Base-by-base conservation (phyloP, 2,797 vertebrate genomes). In the Harpagifer antarcticus region DNA sequence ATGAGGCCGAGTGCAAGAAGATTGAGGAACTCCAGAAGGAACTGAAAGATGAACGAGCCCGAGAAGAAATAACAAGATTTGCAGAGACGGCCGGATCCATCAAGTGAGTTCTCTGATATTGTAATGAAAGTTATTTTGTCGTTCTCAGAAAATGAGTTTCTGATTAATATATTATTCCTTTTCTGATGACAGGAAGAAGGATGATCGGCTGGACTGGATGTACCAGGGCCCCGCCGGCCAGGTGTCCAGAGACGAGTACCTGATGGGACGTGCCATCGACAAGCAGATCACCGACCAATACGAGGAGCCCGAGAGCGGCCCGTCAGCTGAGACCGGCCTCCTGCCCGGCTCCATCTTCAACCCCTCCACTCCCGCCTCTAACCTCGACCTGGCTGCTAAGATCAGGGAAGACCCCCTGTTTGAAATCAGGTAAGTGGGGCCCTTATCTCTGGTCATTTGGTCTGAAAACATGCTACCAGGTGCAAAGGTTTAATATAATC, bases 151-250 rank as follows among this genome's bases (percentile, higher is more conserved):
- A 44, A 5, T 0, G 3, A 12, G 7, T 23, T 1, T 48, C 12
- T 61, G 9, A 55, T 1, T 37, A 2, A 17, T 44, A 9, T 37
- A 19, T 0, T 48, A 3, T 54, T 68, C 1, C 48, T 56, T 48
- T n/a, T 47, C 9, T 68, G 43, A 14, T 69, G 43, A 79, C 62
- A 99, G 98, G 77, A 99, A 97, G 68, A 96, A 96, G 69, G 97
- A 99, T 89, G 98, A 99, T 78, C 97, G 98, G 4, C 60, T 99
- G 83, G 98, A 99, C 89, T 99, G 98, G 98, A 99, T 99, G 98
- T 99, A 99, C 91, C 98, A 99, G 89, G 98, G 98, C 1, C 96
- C 97, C 0, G 94, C 96, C 0, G 96, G 96, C 0, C 96, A 98
- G 94, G 96, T 98, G 86, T 98, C 96, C 88, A 96, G 97, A 16